phyloP scores from a whole-genome alignment of 2,113 vertebrate genomes.

The Melanerpes aurifrons region DNA sequence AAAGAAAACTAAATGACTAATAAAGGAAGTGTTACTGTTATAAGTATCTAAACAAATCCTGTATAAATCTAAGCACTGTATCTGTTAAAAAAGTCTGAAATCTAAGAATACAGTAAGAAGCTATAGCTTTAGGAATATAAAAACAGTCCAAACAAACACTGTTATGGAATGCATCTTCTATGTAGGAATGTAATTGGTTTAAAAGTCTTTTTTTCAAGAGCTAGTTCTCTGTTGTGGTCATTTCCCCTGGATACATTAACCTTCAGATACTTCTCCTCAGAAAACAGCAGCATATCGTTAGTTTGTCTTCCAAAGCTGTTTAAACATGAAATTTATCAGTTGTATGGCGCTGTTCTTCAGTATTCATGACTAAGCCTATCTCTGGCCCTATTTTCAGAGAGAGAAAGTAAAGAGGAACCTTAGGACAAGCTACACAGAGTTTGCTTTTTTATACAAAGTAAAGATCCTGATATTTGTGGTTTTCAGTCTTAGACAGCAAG shows the following conservation, averaged over 20 bases:
- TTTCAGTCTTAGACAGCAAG: constrained; percentile 7
- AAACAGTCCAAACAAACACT: constrained; percentile 63
- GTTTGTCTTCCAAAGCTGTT: constrained; percentile 5
- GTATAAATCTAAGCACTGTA: constrained; percentile 69
- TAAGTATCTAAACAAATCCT: constrained; percentile 69
- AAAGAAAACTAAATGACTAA: constrained; percentile 68
- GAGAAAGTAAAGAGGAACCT: not conserved
- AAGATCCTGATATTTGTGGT: not conserved
- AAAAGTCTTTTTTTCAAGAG: not conserved
- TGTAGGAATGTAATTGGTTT: constrained; percentile 33
- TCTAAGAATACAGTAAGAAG: constrained; percentile 63
- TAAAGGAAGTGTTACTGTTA: constrained; percentile 63
- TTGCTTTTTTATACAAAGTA: not conserved
- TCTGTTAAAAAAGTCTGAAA: constrained; percentile 64
- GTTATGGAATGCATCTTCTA: constrained; percentile 63
- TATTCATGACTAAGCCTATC: not conserved
- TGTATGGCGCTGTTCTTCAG: not conserved
- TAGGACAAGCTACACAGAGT: not conserved
- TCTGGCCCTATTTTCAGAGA: not conserved
- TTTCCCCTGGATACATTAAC: constrained; percentile 1
- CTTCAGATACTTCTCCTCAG: not conserved
- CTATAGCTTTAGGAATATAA: constrained; percentile 60
- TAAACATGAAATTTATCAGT: not conserved
- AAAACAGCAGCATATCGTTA: not conserved
- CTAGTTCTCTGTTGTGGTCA: not conserved